These are phyloP conservation scores for Dicentrarchus labrax DNA, from an alignment of 2,113 vertebrate genomes.

Conservation along the genomic window DNA sequence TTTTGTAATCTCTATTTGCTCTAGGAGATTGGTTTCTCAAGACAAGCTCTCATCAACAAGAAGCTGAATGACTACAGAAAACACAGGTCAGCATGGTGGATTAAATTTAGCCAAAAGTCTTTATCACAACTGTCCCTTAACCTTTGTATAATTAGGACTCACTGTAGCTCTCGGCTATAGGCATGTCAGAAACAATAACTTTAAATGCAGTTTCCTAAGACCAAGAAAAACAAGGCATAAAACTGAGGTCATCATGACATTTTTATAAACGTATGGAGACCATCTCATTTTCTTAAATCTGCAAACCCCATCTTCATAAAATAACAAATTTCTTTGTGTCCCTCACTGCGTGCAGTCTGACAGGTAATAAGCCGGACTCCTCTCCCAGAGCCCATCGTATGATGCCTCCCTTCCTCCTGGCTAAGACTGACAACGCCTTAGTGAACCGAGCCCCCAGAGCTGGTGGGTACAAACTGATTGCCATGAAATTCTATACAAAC, in stretches of 20 bases:
- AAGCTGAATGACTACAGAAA: slow-evolving; percentile 97
- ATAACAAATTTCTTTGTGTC: slow-evolving; percentile 12
- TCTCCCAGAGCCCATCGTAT: slow-evolving; percentile 91
- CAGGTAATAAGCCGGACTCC: slow-evolving; percentile 89
- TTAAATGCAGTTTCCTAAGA: slow-evolving; percentile 5
- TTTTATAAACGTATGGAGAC: not conserved
- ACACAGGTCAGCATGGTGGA: slow-evolving; percentile 78
- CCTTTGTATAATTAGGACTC: slow-evolving; percentile 13
- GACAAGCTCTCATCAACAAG: slow-evolving; percentile 97
- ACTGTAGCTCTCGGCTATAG: not conserved
- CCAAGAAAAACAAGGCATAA: not conserved
- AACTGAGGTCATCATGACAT: not conserved
- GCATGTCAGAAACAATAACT: slow-evolving; percentile 8
- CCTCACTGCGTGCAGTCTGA: slow-evolving; percentile 84
- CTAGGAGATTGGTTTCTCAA: slow-evolving; percentile 94
- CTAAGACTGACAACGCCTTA: slow-evolving; percentile 83
- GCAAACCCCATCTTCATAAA: too few species aligned
- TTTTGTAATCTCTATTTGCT: not conserved
- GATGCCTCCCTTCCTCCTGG: slow-evolving; percentile 90
- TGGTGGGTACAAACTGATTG: slow-evolving; percentile 77
- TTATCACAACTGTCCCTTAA: not conserved
- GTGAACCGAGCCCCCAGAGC: slow-evolving; percentile 83
- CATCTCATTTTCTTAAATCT: not conserved
- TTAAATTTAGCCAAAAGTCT: not conserved
- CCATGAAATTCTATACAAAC: not conserved